Percentiles rank a stretch among this genome's conserved stretches.
These are phyloP conservation scores for Amniataba percoides DNA, from an alignment of 2,797 vertebrate species.

Conservation along the genomic window DNA sequence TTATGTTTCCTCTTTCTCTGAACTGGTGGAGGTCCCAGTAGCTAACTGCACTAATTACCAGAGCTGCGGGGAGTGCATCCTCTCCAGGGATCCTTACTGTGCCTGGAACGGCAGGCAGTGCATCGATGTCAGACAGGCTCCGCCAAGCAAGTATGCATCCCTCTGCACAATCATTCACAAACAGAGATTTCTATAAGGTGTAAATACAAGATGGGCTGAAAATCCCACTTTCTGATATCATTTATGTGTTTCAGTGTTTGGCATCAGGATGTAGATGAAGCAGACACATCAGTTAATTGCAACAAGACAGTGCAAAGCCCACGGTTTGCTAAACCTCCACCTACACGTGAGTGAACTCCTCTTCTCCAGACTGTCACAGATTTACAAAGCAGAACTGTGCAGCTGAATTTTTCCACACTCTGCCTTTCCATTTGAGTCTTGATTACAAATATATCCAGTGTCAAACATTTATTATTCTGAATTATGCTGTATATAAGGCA, in stretches of 20 bases:
- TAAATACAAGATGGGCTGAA: slow-evolving; percentile 16
- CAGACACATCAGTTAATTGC: slow-evolving; percentile 84
- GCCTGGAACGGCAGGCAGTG: slow-evolving; percentile 91
- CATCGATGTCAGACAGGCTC: slow-evolving; percentile 76
- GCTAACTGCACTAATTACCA: slow-evolving; percentile 95
- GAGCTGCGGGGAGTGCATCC: slow-evolving; percentile 95
- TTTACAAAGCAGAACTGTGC: slow-evolving; percentile 24
- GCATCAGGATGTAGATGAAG: slow-evolving; percentile 91
- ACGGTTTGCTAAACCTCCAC: slow-evolving; percentile 61
- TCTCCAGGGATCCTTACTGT: slow-evolving; percentile 96
- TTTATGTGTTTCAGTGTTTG: slow-evolving; percentile 83
- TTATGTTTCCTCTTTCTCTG: slow-evolving; percentile 90
- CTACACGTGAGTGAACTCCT: slow-evolving; percentile 81
- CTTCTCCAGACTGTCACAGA: slow-evolving; percentile 30
- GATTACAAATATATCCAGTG: slow-evolving; percentile 21
- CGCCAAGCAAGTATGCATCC: slow-evolving; percentile 74
- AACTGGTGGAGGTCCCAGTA: slow-evolving; percentile 91
- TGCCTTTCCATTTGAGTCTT: slow-evolving; percentile 14
- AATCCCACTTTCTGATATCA: slow-evolving; percentile 28
- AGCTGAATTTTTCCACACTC: not conserved
- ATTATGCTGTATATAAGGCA: not conserved
- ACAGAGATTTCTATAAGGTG: slow-evolving; percentile 7
- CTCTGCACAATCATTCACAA: slow-evolving; percentile 14
- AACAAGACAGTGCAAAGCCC: slow-evolving; percentile 71
- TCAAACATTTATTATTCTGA: slow-evolving; percentile 27